Evolutionary conservation across 2,113 vertebrate genomes (phyloP).

Genomic region (Eclectus roratus): DNA sequence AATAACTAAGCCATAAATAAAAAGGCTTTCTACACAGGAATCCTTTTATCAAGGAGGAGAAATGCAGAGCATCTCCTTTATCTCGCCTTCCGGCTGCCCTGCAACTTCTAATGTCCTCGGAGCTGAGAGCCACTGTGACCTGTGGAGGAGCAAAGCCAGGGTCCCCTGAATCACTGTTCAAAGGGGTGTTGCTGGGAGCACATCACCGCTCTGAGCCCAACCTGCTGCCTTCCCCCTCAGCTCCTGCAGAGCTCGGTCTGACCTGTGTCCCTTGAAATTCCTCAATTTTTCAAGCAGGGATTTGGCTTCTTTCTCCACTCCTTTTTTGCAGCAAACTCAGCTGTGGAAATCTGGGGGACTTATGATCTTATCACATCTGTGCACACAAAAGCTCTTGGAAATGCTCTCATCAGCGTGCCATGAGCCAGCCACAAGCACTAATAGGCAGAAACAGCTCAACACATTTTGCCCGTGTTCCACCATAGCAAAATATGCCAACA

Average conservation of each 20-base stretch:
- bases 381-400: neutral
- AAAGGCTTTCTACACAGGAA: neutral
- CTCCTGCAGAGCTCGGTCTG: neutral
- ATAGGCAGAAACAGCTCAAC: neutral
- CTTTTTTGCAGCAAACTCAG: neutral
- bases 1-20: neutral
- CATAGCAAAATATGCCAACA: neutral
- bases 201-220: neutral
- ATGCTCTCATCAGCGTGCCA: neutral
- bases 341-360: neutral
- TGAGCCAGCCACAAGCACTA: neutral
- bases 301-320: neutral
- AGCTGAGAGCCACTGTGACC: neutral
- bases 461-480: neutral
- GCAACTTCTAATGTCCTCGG: neutral
- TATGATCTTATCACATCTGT: neutral
- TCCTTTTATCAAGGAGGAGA: neutral
- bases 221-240: neutral
- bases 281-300: neutral
- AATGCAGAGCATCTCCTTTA: neutral
- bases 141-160: accelerated
- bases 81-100: neutral
- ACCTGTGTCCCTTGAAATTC: neutral
- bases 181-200: neutral
- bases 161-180: neutral